Evolutionary conservation across 2,113 vertebrate species (phyloP).

Genomic region (Cyphomyrus discorhynchus): DNA sequence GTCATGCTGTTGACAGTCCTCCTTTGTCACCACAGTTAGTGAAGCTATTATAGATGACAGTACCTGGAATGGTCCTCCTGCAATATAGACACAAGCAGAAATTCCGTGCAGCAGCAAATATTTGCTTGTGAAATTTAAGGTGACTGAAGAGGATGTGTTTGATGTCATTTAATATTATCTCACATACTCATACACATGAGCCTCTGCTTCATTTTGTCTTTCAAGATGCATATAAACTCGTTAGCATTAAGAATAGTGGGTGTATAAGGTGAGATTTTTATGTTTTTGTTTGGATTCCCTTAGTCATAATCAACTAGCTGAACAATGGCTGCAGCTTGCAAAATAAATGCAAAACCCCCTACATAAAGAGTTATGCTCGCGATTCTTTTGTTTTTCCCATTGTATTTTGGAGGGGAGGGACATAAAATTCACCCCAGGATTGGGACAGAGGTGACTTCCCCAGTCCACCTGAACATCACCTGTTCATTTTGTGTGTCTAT

Average conservation of each 20-base stretch:
- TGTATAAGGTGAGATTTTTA: neutral
- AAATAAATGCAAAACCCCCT: neutral
- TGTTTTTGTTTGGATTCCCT: neutral
- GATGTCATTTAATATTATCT: conserved; percentile 51
- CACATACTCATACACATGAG: conserved; percentile 15
- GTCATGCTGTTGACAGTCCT: conserved; percentile 51
- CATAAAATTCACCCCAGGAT: neutral
- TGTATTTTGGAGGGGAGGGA: neutral
- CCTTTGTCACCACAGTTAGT: conserved; percentile 42
- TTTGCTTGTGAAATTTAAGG: conserved; percentile 56
- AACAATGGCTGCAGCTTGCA: neutral
- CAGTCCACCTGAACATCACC: neutral
- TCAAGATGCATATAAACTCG: neutral
- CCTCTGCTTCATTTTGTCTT: neutral
- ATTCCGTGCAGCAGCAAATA: conserved; percentile 55
- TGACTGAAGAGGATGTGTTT: conserved; percentile 43
- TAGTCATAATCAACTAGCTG: neutral
- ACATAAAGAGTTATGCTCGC: neutral
- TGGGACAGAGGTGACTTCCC: neutral
- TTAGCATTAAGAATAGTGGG: neutral
- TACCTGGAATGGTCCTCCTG: conserved; percentile 44
- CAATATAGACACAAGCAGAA: conserved; percentile 40
- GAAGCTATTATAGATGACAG: conserved; percentile 51
- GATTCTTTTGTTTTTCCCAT: neutral
- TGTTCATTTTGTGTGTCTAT: neutral